Percentiles rank a stretch among this genome's conserved stretches.
Evolutionary conservation across 37 sponge, comb jelly and placozoan species (phyloP).

Genomic region (Chondrosia reniformis): DNA sequence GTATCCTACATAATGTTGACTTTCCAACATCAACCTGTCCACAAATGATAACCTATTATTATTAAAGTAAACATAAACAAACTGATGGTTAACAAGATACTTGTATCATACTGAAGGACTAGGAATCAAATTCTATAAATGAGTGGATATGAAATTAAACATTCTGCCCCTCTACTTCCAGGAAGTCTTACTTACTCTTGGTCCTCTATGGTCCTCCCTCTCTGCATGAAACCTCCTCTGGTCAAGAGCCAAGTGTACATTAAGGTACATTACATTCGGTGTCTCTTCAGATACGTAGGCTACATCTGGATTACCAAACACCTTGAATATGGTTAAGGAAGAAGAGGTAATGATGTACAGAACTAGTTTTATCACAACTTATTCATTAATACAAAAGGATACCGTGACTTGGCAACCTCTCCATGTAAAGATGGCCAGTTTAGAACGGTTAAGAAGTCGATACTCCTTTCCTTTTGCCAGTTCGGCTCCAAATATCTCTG

Average conservation of each 20-base stretch:
- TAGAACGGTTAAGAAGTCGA: conserved; percentile 42
- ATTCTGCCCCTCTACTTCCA: too few species aligned
- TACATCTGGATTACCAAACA: conserved; percentile 55
- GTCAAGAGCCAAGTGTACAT: conserved; percentile 79
- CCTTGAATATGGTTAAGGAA: conserved; percentile 19
- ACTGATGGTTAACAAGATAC: too few species aligned
- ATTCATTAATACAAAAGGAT: conserved; percentile 7
- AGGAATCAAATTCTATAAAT: too few species aligned
- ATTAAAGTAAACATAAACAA: too few species aligned
- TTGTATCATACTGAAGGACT: too few species aligned
- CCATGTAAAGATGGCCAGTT: conserved; percentile 91
- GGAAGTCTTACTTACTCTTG: conserved; percentile 43
- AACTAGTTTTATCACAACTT: not conserved
- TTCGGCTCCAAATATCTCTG: conserved; percentile 96
- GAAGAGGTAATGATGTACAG: not conserved
- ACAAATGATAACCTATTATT: conserved; percentile 77
- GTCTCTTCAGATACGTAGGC: conserved; percentile 82
- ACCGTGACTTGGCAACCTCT: conserved; percentile 61
- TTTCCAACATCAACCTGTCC: conserved; percentile 95
- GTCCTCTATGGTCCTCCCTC: conserved; percentile 56
- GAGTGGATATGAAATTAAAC: too few species aligned
- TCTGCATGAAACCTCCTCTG: conserved; percentile 66
- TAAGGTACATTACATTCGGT: conserved; percentile 89
- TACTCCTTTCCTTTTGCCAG: conserved; percentile 67
- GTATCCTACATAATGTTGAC: conserved; percentile 76